A percentile compares a stretch with the other conserved stretches of the same genome.
phyloP scores from a whole-genome alignment of 2,888 invertebrate species.

The Chironomus riparius region DNA sequence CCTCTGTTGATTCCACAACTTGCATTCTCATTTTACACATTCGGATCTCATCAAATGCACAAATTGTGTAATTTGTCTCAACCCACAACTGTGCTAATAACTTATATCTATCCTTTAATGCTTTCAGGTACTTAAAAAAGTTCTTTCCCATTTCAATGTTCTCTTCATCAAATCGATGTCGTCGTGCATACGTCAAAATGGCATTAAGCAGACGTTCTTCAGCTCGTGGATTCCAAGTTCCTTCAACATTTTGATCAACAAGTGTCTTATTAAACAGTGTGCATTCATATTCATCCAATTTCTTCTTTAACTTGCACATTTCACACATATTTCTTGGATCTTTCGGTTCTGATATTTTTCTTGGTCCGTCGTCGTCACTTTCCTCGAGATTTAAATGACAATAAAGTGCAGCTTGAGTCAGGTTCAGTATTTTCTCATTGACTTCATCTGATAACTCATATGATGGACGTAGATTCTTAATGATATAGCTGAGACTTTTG shows the following conservation, averaged over 20 bases:
- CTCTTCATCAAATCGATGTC: constrained; percentile 33
- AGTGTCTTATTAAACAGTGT: constrained; percentile 47
- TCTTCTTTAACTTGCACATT: constrained; percentile 43
- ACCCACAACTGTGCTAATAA: constrained; percentile 42
- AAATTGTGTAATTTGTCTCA: constrained; percentile 41
- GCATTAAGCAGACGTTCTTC: constrained; percentile 50
- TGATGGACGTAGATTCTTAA: constrained; percentile 32
- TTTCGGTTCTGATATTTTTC: neutral
- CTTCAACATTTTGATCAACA: constrained; percentile 45
- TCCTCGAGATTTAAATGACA: constrained; percentile 37
- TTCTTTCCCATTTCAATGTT: constrained; percentile 44
- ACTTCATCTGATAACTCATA: constrained; percentile 30
- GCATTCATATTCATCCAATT: constrained; percentile 45
- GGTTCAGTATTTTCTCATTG: constrained; percentile 31
- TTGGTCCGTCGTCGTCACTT: neutral
- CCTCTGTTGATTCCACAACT: constrained; percentile 31
- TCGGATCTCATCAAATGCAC: constrained; percentile 60
- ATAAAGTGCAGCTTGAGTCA: constrained; percentile 36
- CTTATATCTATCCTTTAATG: constrained; percentile 56
- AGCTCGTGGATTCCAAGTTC: constrained; percentile 53
- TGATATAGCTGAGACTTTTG: constrained; percentile 32
- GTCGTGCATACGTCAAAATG: constrained; percentile 37
- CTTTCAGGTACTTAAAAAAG: constrained; percentile 50
- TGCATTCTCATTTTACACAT: constrained; percentile 58
- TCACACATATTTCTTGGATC: constrained; percentile 34